Percentiles rank a stretch among this genome's conserved stretches.
These are phyloP conservation scores for Pogonocherus hispidulus DNA, from an alignment of 2,888 invertebrate species.

Conservation along the genomic window DNA sequence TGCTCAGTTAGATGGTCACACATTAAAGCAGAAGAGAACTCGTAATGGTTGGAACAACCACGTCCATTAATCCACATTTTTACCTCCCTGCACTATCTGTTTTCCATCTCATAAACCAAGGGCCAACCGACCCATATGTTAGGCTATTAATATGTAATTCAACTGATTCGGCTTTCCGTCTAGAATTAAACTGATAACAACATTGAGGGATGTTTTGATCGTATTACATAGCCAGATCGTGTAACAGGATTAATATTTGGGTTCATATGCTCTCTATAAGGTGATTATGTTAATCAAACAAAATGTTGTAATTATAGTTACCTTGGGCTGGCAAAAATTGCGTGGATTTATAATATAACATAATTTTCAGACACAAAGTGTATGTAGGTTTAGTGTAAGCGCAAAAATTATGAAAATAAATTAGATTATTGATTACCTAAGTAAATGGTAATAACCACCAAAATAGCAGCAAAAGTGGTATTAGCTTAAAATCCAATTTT, in stretches of 20 bases:
- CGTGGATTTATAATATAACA: too few relatives aligned
- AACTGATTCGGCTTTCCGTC: slow-evolving; percentile 13
- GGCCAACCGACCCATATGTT: slow-evolving; percentile 8
- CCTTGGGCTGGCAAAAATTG: too few relatives aligned
- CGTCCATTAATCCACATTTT: slow-evolving; percentile 3
- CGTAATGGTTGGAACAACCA: neutral
- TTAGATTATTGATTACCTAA: too few relatives aligned
- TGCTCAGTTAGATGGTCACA: too few relatives aligned
- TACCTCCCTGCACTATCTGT: neutral
- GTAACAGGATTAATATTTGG: slow-evolving; percentile 11
- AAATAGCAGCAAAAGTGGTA: too few relatives aligned
- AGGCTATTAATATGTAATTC: slow-evolving; percentile 19
- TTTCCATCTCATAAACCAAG: neutral
- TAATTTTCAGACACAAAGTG: too few relatives aligned
- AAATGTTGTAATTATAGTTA: neutral
- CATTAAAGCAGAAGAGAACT: neutral
- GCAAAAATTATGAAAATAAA: too few relatives aligned
- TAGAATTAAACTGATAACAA: slow-evolving; percentile 18
- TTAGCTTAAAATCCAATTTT: too few relatives aligned
- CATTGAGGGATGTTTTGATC: slow-evolving; percentile 15
- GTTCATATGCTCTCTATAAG: neutral
- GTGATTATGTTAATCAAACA: neutral
- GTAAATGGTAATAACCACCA: too few relatives aligned
- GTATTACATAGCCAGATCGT: slow-evolving; percentile 15
- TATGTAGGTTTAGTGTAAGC: too few relatives aligned